Percentiles rank a stretch among this genome's conserved stretches.
These are phyloP conservation scores for Sphaerophoria taeniata DNA, from an alignment of 2,888 invertebrate species.

Conservation along the genomic window DNA sequence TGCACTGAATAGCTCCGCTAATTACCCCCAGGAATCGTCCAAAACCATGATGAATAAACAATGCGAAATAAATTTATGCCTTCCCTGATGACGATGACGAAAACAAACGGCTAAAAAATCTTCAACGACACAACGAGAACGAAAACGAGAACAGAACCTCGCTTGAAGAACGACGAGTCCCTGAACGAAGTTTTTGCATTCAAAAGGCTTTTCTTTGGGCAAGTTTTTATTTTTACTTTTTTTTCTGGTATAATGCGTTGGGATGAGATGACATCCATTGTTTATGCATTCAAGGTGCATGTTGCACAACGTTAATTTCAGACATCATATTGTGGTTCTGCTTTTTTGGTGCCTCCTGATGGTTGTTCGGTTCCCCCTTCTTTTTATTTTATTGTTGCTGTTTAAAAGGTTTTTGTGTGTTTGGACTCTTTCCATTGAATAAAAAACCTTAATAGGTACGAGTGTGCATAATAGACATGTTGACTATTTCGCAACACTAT, in stretches of 20 bases:
- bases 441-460: not conserved
- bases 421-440: slow-evolving; percentile 23
- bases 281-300: slow-evolving; percentile 73
- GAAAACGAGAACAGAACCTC: slow-evolving; percentile 10
- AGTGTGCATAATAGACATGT: not conserved
- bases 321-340: slow-evolving; percentile 35
- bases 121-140: slow-evolving; percentile 5
- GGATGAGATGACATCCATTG: slow-evolving; percentile 65
- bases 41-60: slow-evolving; percentile 69
- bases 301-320: slow-evolving; percentile 72
- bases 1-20: slow-evolving; percentile 69
- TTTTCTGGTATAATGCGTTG: slow-evolving; percentile 56
- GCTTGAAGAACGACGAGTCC: not conserved
- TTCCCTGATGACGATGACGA: slow-evolving; percentile 21
- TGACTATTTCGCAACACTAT: slow-evolving; percentile 39
- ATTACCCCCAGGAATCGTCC: slow-evolving; percentile 70
- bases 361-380: slow-evolving; percentile 2
- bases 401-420: slow-evolving; percentile 20
- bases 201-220: slow-evolving; percentile 54
- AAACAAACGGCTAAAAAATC: not conserved
- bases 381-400: not conserved
- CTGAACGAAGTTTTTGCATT: slow-evolving; percentile 47
- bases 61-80: slow-evolving; percentile 60
- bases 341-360: slow-evolving; percentile 42
- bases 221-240: slow-evolving; percentile 46